These are phyloP conservation scores for Ceramica pisi DNA, from an alignment of 2,888 invertebrate species.

Conservation along the genomic window DNA sequence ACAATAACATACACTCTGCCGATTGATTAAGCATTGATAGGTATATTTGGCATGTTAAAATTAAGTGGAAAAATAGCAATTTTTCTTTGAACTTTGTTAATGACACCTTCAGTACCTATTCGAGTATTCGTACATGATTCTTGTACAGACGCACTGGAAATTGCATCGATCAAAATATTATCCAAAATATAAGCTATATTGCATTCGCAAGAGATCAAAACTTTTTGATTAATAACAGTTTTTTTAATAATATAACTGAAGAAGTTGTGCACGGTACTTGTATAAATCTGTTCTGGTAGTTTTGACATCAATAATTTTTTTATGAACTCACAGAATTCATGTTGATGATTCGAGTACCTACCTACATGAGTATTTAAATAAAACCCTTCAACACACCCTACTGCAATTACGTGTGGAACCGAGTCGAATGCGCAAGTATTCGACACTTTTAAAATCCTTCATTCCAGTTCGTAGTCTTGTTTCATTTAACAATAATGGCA, in stretches of 20 bases:
- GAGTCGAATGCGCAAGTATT: too few species aligned
- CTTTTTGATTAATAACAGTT: conserved; percentile 13
- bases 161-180: conserved; percentile 17
- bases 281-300: conserved; percentile 28
- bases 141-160: conserved; percentile 24
- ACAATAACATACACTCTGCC: conserved; percentile 16
- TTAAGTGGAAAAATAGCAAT: conserved; percentile 20
- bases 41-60: too few species aligned
- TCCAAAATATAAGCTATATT: conserved; percentile 27
- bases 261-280: conserved; percentile 15
- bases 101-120: conserved; percentile 24
- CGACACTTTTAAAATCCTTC: too few species aligned
- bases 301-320: conserved; percentile 23
- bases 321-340: conserved; percentile 23
- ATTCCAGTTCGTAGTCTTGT: too few species aligned
- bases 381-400: too few species aligned
- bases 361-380: too few species aligned
- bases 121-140: conserved; percentile 29
- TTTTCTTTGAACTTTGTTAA: conserved; percentile 23
- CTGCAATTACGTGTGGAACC: too few species aligned
- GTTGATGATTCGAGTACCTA: conserved; percentile 21
- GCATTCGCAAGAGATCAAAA: conserved; percentile 20
- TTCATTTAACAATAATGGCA: too few species aligned
- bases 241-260: conserved; percentile 11
- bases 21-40: too few species aligned